A percentile compares a stretch with the other conserved stretches of the same genome.
These are phyloP conservation scores for Speoplatyrhinus poulsoni DNA, from an alignment of 2,113 vertebrate genomes.

Conservation along the genomic window DNA sequence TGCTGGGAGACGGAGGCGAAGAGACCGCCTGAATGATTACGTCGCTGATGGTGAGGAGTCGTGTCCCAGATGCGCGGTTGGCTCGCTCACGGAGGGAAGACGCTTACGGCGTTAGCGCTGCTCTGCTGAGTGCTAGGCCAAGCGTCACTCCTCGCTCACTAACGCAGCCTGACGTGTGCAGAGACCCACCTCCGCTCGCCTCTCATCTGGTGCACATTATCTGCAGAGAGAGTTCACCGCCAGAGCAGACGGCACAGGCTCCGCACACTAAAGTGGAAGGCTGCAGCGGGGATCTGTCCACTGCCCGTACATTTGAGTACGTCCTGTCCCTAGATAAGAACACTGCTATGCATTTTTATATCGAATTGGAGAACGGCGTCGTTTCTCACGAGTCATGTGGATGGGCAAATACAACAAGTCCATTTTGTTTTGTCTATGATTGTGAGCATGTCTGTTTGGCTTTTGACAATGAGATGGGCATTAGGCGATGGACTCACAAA, in stretches of 20 bases:
- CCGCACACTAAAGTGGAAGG: constrained; percentile 8
- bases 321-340: neutral
- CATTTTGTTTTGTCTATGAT: no score
- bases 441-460: no score
- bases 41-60: constrained; percentile 3
- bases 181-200: constrained; percentile 13
- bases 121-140: constrained; percentile 12
- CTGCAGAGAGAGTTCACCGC: constrained; percentile 26
- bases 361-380: no score
- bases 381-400: no score
- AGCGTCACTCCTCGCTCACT: constrained; percentile 11
- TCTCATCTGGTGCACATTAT: constrained; percentile 63
- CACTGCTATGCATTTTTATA: neutral
- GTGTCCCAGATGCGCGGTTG: constrained; percentile 15
- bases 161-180: constrained; percentile 10
- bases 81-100: neutral
- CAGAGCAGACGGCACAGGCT: constrained; percentile 7
- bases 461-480: no score
- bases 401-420: no score
- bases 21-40: neutral
- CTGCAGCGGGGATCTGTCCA: neutral
- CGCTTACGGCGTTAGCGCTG: neutral
- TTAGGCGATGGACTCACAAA: no score
- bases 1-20: constrained; percentile 20
- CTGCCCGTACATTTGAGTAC: neutral